phyloP scores from a whole-genome alignment of 2,797 vertebrate species.

The Siniperca obscura region DNA sequence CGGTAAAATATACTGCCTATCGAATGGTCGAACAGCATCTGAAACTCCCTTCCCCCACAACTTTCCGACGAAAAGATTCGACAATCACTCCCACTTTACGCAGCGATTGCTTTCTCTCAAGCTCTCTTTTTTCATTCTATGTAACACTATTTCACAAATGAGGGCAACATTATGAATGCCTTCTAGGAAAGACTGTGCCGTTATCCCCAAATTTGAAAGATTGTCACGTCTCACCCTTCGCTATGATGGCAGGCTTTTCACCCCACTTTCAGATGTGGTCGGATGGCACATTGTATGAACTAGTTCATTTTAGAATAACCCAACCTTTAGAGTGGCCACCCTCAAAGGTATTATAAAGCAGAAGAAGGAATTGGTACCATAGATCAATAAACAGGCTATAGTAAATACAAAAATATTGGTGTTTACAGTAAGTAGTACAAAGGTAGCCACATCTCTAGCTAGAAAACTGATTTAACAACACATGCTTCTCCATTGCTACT shows the following conservation, averaged over 20 bases:
- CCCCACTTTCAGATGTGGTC: too few relatives aligned
- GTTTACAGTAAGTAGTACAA: not conserved
- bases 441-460: not conserved
- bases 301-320: not conserved
- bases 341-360: not conserved
- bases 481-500: not conserved
- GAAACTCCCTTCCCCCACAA: not conserved
- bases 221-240: not conserved
- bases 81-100: not conserved
- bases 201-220: not conserved
- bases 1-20: not conserved
- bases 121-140: not conserved
- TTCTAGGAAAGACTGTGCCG: not conserved
- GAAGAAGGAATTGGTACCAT: not conserved
- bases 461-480: not conserved
- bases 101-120: not conserved
- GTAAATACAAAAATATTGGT: not conserved
- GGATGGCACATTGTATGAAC: not conserved
- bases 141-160: not conserved
- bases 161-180: not conserved
- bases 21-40: not conserved
- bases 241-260: not conserved
- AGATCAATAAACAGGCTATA: not conserved
- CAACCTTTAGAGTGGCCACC: not conserved
- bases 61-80: not conserved